phyloP scores from a whole-genome alignment of 2,797 vertebrate genomes.

The Percopsis omiscomaycus region DNA sequence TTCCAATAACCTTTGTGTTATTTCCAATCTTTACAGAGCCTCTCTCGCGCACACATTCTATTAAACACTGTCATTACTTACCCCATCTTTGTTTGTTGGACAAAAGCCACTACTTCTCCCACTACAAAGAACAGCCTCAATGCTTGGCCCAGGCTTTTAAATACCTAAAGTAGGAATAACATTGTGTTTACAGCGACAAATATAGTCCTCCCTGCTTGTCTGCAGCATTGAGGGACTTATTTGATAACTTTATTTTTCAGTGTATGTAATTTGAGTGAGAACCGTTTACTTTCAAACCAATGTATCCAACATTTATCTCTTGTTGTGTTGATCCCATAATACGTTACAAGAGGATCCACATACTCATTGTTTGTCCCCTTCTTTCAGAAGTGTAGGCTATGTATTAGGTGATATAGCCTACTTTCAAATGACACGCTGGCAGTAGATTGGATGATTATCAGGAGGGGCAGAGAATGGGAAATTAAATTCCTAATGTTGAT shows the following conservation, averaged over 20 bases:
- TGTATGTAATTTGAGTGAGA: too few species aligned
- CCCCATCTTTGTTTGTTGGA: too few species aligned
- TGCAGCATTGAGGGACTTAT: too few species aligned
- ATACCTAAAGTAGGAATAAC: not conserved
- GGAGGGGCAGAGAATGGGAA: constrained; percentile 32
- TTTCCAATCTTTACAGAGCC: not conserved
- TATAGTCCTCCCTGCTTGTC: too few species aligned
- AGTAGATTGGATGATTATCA: constrained; percentile 46
- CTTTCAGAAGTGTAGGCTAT: constrained; percentile 23
- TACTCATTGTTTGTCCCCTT: constrained; percentile 16
- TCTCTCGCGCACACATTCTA: not conserved
- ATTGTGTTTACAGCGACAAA: too few species aligned
- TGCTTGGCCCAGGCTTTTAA: not conserved
- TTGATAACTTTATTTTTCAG: too few species aligned
- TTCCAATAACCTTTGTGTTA: not conserved
- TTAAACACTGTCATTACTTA: not conserved
- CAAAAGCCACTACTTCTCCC: not conserved
- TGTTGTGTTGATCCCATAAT: not conserved
- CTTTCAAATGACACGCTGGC: constrained; percentile 42
- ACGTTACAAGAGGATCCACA: not conserved
- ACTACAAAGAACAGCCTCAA: not conserved
- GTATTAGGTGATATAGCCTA: constrained; percentile 31
- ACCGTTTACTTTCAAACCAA: not conserved
- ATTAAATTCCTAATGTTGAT: constrained; percentile 40
- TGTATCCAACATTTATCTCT: too few species aligned